Evolutionary conservation across 2,888 invertebrate genomes (phyloP).

Genomic region (Rhogogaster chlorosoma): DNA sequence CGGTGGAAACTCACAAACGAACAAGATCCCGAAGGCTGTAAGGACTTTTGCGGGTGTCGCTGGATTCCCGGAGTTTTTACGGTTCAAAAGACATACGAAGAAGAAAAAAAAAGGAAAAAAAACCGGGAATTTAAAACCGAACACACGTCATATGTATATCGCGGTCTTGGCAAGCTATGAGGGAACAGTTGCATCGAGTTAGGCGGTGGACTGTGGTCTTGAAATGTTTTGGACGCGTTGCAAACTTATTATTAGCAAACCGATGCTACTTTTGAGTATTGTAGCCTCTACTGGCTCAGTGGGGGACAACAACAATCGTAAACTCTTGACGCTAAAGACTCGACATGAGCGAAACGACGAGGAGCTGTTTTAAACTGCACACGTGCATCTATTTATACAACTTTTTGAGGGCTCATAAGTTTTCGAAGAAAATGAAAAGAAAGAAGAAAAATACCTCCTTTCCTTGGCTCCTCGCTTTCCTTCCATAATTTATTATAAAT

Average conservation of each 20-base stretch:
- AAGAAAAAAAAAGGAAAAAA: background rate
- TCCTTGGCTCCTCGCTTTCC: background rate
- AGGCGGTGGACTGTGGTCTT: constrained; percentile 21
- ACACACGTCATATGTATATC: background rate
- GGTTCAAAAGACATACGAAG: too few species aligned
- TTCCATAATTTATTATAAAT: too few species aligned
- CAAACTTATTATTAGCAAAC: constrained; percentile 45
- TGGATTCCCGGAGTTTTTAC: too few species aligned
- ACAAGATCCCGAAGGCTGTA: too few species aligned
- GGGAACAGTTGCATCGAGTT: constrained; percentile 1
- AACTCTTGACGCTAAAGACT: background rate
- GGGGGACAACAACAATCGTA: constrained; percentile 34
- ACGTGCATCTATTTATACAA: background rate
- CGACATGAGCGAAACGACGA: background rate
- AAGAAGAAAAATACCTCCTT: background rate
- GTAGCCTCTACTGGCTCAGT: background rate
- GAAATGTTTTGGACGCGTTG: constrained; percentile 47
- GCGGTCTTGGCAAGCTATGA: background rate
- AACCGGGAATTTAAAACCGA: background rate
- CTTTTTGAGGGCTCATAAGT: background rate
- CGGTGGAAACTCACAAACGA: too few species aligned
- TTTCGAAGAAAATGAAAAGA: background rate
- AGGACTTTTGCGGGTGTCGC: too few species aligned
- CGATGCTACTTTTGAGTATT: constrained; percentile 34
- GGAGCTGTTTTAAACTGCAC: background rate